Percentiles rank a stretch among this genome's conserved stretches.
phyloP scores from a whole-genome alignment of 2,888 invertebrate genomes.

The Lasioglossum leucozonium region DNA sequence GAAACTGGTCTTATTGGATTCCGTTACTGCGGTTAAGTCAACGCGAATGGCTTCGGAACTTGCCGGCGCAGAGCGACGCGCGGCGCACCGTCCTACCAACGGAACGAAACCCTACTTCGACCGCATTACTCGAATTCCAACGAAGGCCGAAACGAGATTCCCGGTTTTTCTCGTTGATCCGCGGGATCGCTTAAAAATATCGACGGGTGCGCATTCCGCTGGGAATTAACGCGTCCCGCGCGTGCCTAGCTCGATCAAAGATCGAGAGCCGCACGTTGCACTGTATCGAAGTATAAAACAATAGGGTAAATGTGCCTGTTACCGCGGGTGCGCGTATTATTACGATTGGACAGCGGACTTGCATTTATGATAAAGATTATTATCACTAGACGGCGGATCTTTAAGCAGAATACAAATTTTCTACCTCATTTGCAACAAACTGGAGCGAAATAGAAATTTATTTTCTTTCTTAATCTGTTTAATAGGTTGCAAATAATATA shows the following conservation, averaged over 20 bases:
- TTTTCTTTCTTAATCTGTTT: no score
- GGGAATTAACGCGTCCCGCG: conserved; percentile 25
- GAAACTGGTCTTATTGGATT: conserved; percentile 65
- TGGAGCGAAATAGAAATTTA: no score
- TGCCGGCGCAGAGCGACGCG: background rate
- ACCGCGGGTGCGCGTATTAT: no score
- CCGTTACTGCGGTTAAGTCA: conserved; percentile 61
- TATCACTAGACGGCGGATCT: no score
- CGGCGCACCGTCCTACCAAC: conserved; percentile 39
- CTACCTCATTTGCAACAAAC: no score
- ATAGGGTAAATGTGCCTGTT: no score
- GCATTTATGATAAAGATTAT: no score
- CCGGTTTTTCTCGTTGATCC: conserved; percentile 38
- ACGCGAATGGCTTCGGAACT: conserved; percentile 64
- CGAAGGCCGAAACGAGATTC: conserved; percentile 63
- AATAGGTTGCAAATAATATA: no score
- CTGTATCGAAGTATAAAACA: no score
- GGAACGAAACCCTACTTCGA: conserved; percentile 67
- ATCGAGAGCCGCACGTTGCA: background rate
- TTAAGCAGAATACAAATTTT: no score
- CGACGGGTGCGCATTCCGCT: conserved; percentile 7
- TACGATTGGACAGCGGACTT: no score
- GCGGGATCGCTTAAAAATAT: conserved; percentile 23
- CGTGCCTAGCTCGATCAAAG: background rate
- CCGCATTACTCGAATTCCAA: conserved; percentile 68